Percentiles rank a stretch among this genome's conserved stretches.
phyloP scores from a whole-genome alignment of 2,113 vertebrate species.

The Peromyscus maniculatus region DNA sequence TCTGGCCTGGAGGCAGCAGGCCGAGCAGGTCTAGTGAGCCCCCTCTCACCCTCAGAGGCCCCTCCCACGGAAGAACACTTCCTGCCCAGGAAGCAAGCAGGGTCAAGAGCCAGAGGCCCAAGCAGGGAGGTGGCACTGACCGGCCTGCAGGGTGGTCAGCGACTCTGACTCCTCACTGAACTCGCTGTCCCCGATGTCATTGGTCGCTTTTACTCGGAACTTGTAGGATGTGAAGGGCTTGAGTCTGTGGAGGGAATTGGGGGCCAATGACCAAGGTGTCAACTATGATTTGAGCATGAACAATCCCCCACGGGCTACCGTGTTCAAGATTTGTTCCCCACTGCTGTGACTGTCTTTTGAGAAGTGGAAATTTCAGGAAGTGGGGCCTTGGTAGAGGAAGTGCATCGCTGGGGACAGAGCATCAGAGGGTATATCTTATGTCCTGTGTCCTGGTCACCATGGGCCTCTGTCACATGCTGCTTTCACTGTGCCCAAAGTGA shows the following conservation, averaged over 20 bases:
- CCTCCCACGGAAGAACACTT: not conserved
- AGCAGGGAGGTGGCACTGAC: constrained; percentile 84
- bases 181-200: constrained; percentile 98
- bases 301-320: no score
- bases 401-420: rapidly evolving
- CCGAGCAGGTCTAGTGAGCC: not conserved
- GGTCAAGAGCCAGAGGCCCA: not conserved
- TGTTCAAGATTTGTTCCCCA: not conserved
- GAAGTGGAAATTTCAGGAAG: not conserved
- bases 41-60: not conserved
- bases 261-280: rapidly evolving
- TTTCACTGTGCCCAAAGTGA: not conserved
- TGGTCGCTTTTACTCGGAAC: constrained; percentile 97
- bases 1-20: not conserved
- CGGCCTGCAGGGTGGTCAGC: constrained; percentile 97
- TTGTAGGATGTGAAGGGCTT: constrained; percentile 99
- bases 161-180: constrained; percentile 97
- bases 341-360: not conserved
- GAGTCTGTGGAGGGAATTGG: constrained; percentile 87
- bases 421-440: not conserved
- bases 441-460: not conserved
- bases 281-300: no score
- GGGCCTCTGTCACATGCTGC: not conserved
- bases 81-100: not conserved
- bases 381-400: not conserved